These are phyloP conservation scores for Drosophila melanosoma DNA, from an alignment of 2,888 invertebrate species.

Conservation along the genomic window DNA sequence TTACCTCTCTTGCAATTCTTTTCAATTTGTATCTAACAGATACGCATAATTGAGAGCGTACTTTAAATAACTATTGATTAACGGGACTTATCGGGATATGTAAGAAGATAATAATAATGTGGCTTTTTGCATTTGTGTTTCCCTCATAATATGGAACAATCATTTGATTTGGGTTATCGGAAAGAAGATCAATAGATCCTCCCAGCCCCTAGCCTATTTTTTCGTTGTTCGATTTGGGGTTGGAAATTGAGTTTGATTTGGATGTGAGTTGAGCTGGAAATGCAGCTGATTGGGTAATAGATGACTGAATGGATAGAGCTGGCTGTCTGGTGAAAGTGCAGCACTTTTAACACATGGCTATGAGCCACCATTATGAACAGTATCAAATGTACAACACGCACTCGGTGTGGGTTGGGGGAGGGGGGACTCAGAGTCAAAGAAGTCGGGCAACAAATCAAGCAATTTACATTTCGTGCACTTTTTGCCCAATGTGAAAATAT, in stretches of 20 bases:
- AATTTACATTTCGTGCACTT: constrained; percentile 71
- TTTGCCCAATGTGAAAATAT: constrained; percentile 49
- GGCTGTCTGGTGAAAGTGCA: constrained; percentile 65
- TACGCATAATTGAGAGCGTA: not conserved
- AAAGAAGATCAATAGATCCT: constrained; percentile 9
- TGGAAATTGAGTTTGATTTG: constrained; percentile 49
- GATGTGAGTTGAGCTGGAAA: constrained; percentile 55
- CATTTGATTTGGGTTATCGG: constrained; percentile 20
- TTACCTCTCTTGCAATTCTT: not conserved
- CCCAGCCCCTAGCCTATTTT: not conserved
- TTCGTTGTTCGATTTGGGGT: constrained; percentile 8
- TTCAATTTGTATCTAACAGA: constrained; percentile 1
- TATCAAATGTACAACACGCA: constrained; percentile 61
- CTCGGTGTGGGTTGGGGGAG: not conserved
- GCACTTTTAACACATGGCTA: constrained; percentile 69
- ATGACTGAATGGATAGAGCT: constrained; percentile 4
- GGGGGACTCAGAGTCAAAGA: not conserved
- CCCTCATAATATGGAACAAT: constrained; percentile 1
- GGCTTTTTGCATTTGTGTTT: not conserved
- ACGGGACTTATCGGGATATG: not conserved
- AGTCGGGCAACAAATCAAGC: constrained; percentile 62
- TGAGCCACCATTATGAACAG: constrained; percentile 65
- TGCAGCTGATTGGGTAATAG: constrained; percentile 12
- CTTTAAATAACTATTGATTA: not conserved
- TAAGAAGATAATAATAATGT: not conserved